Percentiles rank a stretch among this genome's conserved stretches.
Conservation (phyloP, 1,140 invertebrate species). For the Neoseiulus cucumeris region DNA sequence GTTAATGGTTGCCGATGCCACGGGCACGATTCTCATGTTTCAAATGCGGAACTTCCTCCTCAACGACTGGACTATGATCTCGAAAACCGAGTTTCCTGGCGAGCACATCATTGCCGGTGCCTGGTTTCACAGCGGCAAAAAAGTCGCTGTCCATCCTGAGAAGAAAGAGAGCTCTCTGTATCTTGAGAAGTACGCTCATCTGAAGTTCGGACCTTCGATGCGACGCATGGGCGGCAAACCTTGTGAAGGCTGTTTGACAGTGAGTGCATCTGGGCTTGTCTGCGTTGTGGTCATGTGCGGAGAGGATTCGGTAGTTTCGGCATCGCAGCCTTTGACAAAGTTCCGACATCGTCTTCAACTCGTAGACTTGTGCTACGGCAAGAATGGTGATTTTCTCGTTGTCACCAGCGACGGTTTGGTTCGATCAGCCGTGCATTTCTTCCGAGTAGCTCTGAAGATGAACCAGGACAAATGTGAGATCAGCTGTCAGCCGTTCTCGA, state of each 20-base stretch:
- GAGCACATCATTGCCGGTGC: slow-evolving; percentile 56
- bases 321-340: slow-evolving; percentile 34
- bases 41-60: slow-evolving; percentile 51
- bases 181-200: slow-evolving; percentile 58
- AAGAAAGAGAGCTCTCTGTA: slow-evolving; percentile 60
- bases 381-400: slow-evolving; percentile 57
- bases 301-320: slow-evolving; percentile 16
- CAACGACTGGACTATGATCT: slow-evolving; percentile 46
- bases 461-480: slow-evolving; percentile 32
- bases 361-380: slow-evolving; percentile 50
- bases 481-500: slow-evolving; percentile 49
- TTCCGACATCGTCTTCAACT: slow-evolving; percentile 48
- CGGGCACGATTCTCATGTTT: slow-evolving; percentile 53
- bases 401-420: slow-evolving; percentile 46
- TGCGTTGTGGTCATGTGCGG: slow-evolving; percentile 17
- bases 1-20: slow-evolving; percentile 48
- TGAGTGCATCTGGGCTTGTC: slow-evolving; percentile 64
- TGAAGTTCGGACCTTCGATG: slow-evolving; percentile 53
- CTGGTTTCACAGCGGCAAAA: slow-evolving; percentile 67
- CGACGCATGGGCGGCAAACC: slow-evolving; percentile 63
- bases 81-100: slow-evolving; percentile 35
- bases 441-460: slow-evolving; percentile 36
- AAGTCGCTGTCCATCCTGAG: slow-evolving; percentile 42
- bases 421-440: slow-evolving; percentile 49
- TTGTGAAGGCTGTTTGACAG: slow-evolving; percentile 52